These are phyloP conservation scores for Hemichromis elongatus DNA, from an alignment of 2,113 vertebrate species.

Conservation along the genomic window DNA sequence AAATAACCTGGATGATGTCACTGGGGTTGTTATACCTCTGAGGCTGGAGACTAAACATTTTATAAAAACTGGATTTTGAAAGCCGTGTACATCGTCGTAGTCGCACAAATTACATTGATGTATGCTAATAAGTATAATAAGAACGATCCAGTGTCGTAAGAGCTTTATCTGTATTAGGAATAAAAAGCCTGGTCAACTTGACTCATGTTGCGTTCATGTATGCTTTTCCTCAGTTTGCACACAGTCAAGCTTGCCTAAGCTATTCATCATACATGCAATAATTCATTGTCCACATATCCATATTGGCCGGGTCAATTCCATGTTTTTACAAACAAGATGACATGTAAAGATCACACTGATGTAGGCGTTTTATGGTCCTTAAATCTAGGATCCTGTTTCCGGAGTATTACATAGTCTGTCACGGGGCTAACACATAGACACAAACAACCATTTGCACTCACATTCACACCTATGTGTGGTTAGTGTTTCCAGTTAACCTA, in stretches of 20 bases:
- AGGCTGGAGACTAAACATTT: neutral
- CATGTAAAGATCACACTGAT: no score
- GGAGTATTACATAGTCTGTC: fast-evolving
- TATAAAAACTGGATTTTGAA: neutral
- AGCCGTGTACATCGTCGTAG: neutral
- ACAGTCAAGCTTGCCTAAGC: neutral
- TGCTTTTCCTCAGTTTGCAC: neutral
- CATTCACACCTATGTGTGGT: no score
- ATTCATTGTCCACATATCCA: neutral
- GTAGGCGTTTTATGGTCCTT: neutral
- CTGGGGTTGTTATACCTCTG: neutral
- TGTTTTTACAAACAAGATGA: neutral
- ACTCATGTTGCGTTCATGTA: neutral
- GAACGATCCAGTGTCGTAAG: neutral
- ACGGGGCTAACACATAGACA: no score
- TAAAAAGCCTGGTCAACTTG: neutral
- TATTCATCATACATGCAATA: neutral
- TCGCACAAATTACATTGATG: fast-evolving
- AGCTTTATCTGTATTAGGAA: neutral
- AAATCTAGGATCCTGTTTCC: neutral
- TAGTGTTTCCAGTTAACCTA: no score
- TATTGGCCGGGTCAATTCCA: neutral
- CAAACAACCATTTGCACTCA: no score
- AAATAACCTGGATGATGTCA: neutral
- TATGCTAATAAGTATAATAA: neutral